Evolutionary conservation across 2,797 vertebrate genomes (phyloP).

Genomic region (Brachyalestes nurse): DNA sequence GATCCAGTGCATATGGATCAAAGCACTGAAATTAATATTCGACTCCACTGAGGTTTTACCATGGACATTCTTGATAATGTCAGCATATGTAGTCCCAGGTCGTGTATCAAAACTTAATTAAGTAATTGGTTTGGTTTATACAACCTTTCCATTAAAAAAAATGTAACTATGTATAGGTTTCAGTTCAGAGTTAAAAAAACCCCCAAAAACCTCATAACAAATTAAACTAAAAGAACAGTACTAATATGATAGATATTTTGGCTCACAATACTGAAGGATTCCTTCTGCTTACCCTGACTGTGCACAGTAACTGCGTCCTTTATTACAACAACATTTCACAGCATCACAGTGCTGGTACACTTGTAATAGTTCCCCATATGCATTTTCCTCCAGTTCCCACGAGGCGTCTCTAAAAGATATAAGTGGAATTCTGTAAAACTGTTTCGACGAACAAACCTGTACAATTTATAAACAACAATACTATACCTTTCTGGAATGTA

Average conservation of each 20-base stretch:
- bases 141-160: no score
- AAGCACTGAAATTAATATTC: no score
- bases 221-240: background rate
- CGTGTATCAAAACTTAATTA: no score
- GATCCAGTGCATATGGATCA: no score
- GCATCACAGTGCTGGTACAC: slow-evolving; percentile 87
- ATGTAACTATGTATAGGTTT: no score
- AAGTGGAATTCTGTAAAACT: background rate
- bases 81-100: no score
- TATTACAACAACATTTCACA: slow-evolving; percentile 78
- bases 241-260: background rate
- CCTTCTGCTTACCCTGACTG: slow-evolving; percentile 67
- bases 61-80: no score
- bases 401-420: slow-evolving; percentile 89
- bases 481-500: slow-evolving; percentile 92
- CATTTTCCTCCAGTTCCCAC: slow-evolving; percentile 96
- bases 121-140: no score
- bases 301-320: slow-evolving; percentile 83
- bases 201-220: background rate
- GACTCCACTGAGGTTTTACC: no score
- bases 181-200: no score
- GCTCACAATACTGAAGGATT: background rate
- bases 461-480: background rate
- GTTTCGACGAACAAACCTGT: background rate
- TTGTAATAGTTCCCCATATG: slow-evolving; percentile 89